A percentile compares a stretch with the other conserved stretches of the same genome.
These are phyloP conservation scores for Gallinago stenura DNA, from an alignment of 2,797 vertebrate species.

Conservation along the genomic window DNA sequence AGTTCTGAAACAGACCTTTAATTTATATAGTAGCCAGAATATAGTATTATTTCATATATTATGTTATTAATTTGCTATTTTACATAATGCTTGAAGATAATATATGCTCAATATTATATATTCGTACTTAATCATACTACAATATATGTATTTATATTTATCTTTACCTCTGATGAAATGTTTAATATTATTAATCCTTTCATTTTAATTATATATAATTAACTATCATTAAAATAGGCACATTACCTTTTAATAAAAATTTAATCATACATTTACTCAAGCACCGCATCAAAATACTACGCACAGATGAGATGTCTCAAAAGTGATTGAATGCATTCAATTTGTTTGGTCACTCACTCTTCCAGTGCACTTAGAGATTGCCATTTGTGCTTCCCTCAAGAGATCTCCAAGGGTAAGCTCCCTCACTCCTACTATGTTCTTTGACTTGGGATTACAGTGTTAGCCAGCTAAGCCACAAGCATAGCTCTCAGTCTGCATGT, in stretches of 20 bases:
- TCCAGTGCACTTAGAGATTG: conserved; percentile 3
- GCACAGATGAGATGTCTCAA: not conserved
- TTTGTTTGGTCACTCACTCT: conserved; percentile 51
- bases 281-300: conserved; percentile 24
- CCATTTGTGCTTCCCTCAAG: conserved; percentile 41
- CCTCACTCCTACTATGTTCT: not conserved
- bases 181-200: conserved; percentile 71
- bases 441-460: not conserved
- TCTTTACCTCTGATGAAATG: conserved; percentile 60
- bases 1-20: not conserved
- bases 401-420: not conserved
- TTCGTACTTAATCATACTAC: conserved; percentile 18
- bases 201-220: conserved; percentile 69
- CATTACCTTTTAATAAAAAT: conserved; percentile 72
- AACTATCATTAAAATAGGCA: conserved; percentile 60
- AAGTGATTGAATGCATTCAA: conserved; percentile 18
- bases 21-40: not conserved
- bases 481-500: not conserved
- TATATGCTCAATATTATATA: not conserved
- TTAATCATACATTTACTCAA: conserved; percentile 57
- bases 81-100: conserved; percentile 1
- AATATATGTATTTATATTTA: conserved; percentile 70
- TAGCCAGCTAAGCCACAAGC: not conserved
- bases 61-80: not conserved
- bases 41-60: not conserved